phyloP scores from a whole-genome alignment of 2,888 invertebrate species.

The Drosophila prolongata region DNA sequence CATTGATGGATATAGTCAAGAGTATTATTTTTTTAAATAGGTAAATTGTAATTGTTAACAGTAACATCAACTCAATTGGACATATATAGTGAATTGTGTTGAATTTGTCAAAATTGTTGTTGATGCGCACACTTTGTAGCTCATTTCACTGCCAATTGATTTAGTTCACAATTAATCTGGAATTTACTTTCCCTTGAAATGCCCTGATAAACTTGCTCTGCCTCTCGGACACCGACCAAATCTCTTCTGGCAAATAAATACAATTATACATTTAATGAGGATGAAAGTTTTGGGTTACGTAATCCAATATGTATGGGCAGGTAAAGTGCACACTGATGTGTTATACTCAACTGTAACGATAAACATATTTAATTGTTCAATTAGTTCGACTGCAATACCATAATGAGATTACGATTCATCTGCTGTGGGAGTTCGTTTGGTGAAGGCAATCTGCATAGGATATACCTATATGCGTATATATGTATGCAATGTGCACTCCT shows the following conservation, averaged over 20 bases:
- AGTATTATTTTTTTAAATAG: too few species aligned
- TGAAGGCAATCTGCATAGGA: slow-evolving; percentile 9
- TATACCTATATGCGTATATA: background rate
- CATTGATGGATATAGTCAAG: too few species aligned
- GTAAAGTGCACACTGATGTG: slow-evolving; percentile 58
- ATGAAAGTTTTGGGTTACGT: slow-evolving; percentile 51
- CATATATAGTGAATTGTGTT: background rate
- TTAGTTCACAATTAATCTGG: slow-evolving; percentile 51
- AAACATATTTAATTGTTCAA: slow-evolving; percentile 61
- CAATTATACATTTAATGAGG: slow-evolving; percentile 38
- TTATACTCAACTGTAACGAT: slow-evolving; percentile 27
- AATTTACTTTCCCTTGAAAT: slow-evolving; percentile 40
- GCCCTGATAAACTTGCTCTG: background rate
- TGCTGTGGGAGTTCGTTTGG: slow-evolving; percentile 27
- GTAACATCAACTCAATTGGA: too few species aligned
- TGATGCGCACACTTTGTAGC: background rate
- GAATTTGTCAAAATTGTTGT: background rate
- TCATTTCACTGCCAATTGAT: slow-evolving; percentile 47
- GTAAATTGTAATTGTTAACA: too few species aligned
- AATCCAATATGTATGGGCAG: slow-evolving; percentile 51
- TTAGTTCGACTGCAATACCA: slow-evolving; percentile 38
- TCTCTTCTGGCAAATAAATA: slow-evolving; percentile 32
- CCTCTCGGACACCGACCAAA: background rate
- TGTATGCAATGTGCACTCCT: background rate
- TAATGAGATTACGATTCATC: slow-evolving; percentile 46